These are phyloP conservation scores for Drosophila prosaltans DNA, from an alignment of 1,140 invertebrate genomes.

Conservation along the genomic window DNA sequence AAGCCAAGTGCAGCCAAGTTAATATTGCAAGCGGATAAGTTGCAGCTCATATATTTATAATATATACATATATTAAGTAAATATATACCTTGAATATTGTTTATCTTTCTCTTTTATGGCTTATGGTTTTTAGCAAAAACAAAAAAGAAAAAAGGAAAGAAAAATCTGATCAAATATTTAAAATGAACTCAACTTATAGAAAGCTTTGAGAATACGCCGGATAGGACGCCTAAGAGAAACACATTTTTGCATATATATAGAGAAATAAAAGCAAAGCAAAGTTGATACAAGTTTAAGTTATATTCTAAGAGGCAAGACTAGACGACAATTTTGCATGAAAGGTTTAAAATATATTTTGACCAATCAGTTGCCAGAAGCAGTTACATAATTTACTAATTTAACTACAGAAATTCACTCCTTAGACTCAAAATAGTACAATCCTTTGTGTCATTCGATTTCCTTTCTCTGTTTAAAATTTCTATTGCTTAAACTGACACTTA, in stretches of 20 bases:
- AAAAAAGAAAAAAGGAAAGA: conserved; percentile 10
- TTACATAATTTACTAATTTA: too few species aligned
- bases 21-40: conserved; percentile 60
- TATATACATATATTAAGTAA: neutral
- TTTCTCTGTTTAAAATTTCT: neutral
- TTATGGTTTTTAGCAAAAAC: conserved; percentile 44
- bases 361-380: too few species aligned
- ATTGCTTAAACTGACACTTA: conserved; percentile 11
- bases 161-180: conserved; percentile 36
- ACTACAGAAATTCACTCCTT: too few species aligned
- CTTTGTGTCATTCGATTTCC: too few species aligned
- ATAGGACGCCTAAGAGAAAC: conserved; percentile 4
- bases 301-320: too few species aligned
- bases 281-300: too few species aligned
- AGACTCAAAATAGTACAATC: too few species aligned
- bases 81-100: conserved; percentile 15
- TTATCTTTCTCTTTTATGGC: neutral
- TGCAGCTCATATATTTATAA: conserved; percentile 45
- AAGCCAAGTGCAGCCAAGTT: conserved; percentile 67
- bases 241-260: neutral
- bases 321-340: too few species aligned
- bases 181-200: conserved; percentile 22
- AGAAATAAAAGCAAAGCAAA: conserved; percentile 1
- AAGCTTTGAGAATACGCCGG: conserved; percentile 25
- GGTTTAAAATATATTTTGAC: too few species aligned